Percentiles rank a stretch among this genome's conserved stretches.
phyloP scores from a whole-genome alignment of 2,113 vertebrate genomes.

The Chloroceryle aenea region DNA sequence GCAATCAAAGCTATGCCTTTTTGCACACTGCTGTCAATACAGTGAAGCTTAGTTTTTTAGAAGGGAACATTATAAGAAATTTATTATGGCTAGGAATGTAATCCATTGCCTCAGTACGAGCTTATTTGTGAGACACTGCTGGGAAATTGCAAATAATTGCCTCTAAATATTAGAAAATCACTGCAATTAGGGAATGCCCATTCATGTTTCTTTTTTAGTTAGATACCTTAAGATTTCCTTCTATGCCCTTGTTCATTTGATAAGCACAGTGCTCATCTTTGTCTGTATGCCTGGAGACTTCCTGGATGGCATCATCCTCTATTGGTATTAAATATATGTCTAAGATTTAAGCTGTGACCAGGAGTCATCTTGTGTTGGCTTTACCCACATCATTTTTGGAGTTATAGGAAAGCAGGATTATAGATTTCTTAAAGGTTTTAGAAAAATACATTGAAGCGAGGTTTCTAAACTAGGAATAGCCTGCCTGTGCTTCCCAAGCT shows the following conservation, averaged over 20 bases:
- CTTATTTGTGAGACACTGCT: neutral
- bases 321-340: fast-evolving
- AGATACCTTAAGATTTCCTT: neutral
- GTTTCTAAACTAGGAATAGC: neutral
- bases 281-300: neutral
- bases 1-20: neutral
- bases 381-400: neutral
- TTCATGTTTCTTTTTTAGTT: neutral
- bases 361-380: neutral
- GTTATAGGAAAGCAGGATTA: neutral
- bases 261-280: neutral
- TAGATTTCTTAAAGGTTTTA: neutral
- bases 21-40: neutral
- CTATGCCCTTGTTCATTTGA: neutral
- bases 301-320: neutral
- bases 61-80: neutral
- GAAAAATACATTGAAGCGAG: neutral
- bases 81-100: neutral
- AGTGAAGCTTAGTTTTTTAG: neutral
- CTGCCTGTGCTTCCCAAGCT: neutral
- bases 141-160: neutral
- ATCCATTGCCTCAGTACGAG: neutral
- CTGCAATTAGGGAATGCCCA: neutral
- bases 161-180: neutral
- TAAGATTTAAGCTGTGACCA: neutral